These are phyloP conservation scores for Hippocampus mohnikei DNA, from an alignment of 2,113 vertebrate genomes.

Conservation along the genomic window DNA sequence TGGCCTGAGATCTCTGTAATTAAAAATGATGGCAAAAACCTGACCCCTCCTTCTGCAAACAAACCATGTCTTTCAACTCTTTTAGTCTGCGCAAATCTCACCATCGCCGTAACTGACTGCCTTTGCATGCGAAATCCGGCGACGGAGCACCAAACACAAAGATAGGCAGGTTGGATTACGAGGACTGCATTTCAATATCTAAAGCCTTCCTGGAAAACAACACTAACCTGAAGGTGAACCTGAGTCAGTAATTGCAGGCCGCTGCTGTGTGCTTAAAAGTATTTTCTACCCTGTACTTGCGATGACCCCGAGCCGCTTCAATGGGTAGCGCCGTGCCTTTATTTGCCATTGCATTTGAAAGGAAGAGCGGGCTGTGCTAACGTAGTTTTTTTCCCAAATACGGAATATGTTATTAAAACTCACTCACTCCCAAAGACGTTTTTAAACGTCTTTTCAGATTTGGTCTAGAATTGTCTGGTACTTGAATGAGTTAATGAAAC, in stretches of 20 bases:
- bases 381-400: too few relatives aligned
- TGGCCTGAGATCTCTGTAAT: neutral
- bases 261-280: neutral
- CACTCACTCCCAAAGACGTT: too few relatives aligned
- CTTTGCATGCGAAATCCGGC: constrained; percentile 21
- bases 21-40: neutral
- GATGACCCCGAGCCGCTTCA: neutral
- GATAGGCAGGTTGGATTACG: constrained; percentile 4
- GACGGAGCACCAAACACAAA: constrained; percentile 11
- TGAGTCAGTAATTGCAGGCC: constrained; percentile 6
- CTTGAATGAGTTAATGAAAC: too few relatives aligned
- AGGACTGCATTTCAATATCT: constrained; percentile 32
- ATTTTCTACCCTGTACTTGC: constrained; percentile 28
- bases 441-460: too few relatives aligned
- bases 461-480: too few relatives aligned
- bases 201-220: constrained; percentile 23
- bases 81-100: constrained; percentile 7
- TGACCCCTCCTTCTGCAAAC: neutral
- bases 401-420: too few relatives aligned
- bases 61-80: neutral
- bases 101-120: constrained; percentile 16
- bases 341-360: neutral
- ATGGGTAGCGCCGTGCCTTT: neutral
- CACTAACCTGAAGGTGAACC: constrained; percentile 7
- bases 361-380: too few relatives aligned